A percentile compares a stretch with the other conserved stretches of the same genome.
Conservation (phyloP, 2,797 vertebrate species). For the Anguilla pacifica region DNA sequence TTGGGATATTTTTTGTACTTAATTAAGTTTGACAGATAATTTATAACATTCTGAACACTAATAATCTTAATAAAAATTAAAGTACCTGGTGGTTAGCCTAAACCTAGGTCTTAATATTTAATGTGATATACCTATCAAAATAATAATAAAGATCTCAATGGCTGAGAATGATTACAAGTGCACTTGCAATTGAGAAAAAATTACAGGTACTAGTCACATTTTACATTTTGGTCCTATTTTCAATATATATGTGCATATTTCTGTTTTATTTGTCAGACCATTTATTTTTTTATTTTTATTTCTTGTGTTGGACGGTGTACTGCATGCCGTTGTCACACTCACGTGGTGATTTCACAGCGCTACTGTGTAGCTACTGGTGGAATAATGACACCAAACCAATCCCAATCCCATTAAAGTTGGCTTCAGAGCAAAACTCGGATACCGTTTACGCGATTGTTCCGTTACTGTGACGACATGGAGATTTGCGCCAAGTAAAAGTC, state of each 20-base stretch:
- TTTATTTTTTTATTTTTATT: background rate
- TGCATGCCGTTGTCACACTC: constrained; percentile 9
- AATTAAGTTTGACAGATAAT: background rate
- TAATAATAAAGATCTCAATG: background rate
- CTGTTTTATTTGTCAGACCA: background rate
- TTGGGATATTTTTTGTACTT: background rate
- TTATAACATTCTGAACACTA: background rate
- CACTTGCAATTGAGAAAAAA: too few species aligned
- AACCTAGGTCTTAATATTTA: background rate
- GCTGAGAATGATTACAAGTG: background rate
- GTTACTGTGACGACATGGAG: constrained; percentile 82
- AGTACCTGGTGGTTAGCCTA: background rate
- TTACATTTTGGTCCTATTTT: background rate
- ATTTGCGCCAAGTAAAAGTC: constrained; percentile 57
- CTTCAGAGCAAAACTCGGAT: constrained; percentile 77
- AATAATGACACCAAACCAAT: constrained; percentile 70
- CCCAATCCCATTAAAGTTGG: constrained; percentile 73
- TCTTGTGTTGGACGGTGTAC: constrained; percentile 10
- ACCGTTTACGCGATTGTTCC: constrained; percentile 78
- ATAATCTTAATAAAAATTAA: background rate
- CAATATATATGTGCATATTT: background rate
- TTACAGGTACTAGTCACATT: background rate
- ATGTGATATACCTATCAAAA: background rate
- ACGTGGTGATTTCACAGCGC: background rate
- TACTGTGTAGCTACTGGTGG: background rate